Base-by-base conservation (phyloP, 37 sponge, comb jelly and placozoan species). In the Chondrosia reniformis region DNA sequence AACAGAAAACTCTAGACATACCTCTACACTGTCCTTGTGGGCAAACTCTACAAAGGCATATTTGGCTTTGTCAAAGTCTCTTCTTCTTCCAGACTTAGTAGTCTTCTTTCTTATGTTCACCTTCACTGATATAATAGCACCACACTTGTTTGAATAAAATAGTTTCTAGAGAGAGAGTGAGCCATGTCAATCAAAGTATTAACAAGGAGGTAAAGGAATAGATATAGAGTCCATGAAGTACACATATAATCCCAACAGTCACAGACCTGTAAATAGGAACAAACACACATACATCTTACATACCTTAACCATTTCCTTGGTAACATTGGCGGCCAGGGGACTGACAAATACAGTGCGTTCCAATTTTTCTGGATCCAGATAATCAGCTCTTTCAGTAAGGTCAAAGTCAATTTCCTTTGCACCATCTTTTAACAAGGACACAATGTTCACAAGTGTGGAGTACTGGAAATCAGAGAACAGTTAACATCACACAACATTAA, bases 41-140 rank as follows among this genome's bases (percentile, higher is more conserved):
- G 86, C 86, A 80, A 86, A 86, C 56, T 86, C 86, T 19, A 86
- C 81, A 55, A 86, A 43, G 5, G 86, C 81, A 80, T 86, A 86
- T 33, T 86, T 74, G 27, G 86, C 86, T 32, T 80, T 80, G 4
- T 69, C 86, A 75, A 86, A 86, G 58, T 41, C 38, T 8, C 77
- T 64, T n/a, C 62, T 62, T 39, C 36, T 66, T 31, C 67, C 67
- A 33, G 75, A 63, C 76, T 62, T 83, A n/a, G n/a, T n/a, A n/a
- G n/a, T n/a, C 67, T 86, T 86, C 15, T 41, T 41, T 33, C 80
- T 71, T 55, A 78, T 86, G 74, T 80, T 79, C 0, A 80, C 40
- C 38, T 74, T 80, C 22, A 86, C 86, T 25, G 76, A 67, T 38
- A 40, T 80, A 34, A 86, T 86, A 6, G 86, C 86, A 44, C 86